A percentile compares a stretch with the other conserved stretches of the same genome.
Conservation (phyloP, 1,140 invertebrate species). For the Neodiprion pinetum region DNA sequence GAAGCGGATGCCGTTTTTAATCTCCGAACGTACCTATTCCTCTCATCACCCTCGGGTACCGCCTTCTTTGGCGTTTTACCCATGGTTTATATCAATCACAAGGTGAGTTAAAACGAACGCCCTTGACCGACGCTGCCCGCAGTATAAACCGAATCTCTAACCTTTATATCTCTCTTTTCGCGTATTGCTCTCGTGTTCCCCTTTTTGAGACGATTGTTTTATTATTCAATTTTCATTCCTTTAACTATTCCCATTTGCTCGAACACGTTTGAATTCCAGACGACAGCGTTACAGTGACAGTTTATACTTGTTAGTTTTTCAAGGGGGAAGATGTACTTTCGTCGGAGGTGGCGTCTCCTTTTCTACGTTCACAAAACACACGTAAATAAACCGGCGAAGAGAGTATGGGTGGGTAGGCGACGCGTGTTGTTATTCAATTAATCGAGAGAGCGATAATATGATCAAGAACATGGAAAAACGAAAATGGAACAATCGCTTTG, state of each 20-base stretch:
- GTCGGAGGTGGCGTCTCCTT: not conserved
- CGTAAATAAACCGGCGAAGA: too few relatives aligned
- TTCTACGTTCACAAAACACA: not conserved
- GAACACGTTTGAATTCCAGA: too few relatives aligned
- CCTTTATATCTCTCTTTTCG: not conserved
- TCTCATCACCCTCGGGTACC: constrained; percentile 53
- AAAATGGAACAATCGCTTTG: too few relatives aligned
- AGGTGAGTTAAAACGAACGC: too few relatives aligned
- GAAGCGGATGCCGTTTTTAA: constrained; percentile 42
- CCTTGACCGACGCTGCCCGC: too few relatives aligned
- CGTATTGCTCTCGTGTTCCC: not conserved
- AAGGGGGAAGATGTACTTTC: too few relatives aligned
- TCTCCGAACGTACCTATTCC: constrained; percentile 47
- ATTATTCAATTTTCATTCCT: not conserved
- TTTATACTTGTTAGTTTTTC: too few relatives aligned
- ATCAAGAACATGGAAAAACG: too few relatives aligned
- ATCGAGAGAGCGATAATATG: too few relatives aligned
- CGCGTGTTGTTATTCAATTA: too few relatives aligned
- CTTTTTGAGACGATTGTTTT: not conserved
- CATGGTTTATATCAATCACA: constrained; percentile 31
- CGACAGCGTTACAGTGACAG: too few relatives aligned
- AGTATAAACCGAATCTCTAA: not conserved
- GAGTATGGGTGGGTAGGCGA: too few relatives aligned
- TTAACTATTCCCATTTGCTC: not conserved
- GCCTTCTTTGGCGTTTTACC: constrained; percentile 53